Evolutionary conservation across 2,797 vertebrate species (phyloP).

Genomic region (Kryptolebias ocellatus): DNA sequence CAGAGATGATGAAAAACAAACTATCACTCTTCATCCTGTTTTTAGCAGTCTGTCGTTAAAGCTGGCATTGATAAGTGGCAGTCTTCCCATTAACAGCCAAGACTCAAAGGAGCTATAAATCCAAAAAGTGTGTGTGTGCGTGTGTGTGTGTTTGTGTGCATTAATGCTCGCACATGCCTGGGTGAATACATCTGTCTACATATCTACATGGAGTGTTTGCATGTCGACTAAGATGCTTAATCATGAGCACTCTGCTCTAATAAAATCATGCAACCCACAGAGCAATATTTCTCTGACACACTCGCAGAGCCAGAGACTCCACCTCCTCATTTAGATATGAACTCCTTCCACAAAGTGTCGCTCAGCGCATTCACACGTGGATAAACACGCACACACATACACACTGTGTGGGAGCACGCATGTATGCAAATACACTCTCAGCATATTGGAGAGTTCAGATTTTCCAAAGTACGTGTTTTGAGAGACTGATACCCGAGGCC

Average conservation of each 20-base stretch:
- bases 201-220: conserved; percentile 9
- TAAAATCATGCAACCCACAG: conserved; percentile 24
- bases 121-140: conserved; percentile 19
- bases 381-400: not conserved
- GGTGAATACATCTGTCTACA: conserved; percentile 15
- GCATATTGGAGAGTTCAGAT: conserved; percentile 20
- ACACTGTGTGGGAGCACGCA: not conserved
- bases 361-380: not conserved
- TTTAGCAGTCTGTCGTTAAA: conserved; percentile 76
- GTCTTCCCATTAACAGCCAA: conserved; percentile 77
- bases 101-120: conserved; percentile 77
- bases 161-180: conserved; percentile 21
- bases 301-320: conserved; percentile 24
- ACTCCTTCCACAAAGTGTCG: not conserved
- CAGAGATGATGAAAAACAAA: conserved; percentile 80
- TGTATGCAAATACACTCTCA: conserved; percentile 14
- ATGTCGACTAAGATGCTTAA: conserved; percentile 37
- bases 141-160: not conserved
- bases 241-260: conserved; percentile 31
- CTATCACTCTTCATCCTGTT: conserved; percentile 79
- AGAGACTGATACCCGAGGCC: conserved; percentile 60
- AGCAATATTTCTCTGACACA: conserved; percentile 20
- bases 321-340: conserved; percentile 9
- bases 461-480: conserved; percentile 54
- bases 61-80: conserved; percentile 78